Evolutionary conservation across 2,797 vertebrate species (phyloP).

Genomic region (Psittacula echo): DNA sequence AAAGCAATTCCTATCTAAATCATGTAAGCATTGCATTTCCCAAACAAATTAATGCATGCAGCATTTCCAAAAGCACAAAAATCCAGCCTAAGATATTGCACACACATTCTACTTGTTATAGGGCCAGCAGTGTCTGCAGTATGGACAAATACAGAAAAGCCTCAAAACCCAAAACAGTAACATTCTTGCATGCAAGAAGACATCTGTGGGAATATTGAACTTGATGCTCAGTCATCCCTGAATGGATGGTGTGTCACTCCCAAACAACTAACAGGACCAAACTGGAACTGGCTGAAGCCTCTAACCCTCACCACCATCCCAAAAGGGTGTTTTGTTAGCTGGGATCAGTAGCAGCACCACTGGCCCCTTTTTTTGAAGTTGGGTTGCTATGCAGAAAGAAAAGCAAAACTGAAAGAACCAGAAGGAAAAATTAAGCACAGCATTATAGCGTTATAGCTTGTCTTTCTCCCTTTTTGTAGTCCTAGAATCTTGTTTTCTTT

Average conservation of each 20-base stretch:
- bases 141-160: neutral
- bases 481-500: neutral
- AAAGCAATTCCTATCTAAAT: neutral
- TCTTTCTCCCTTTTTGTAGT: neutral
- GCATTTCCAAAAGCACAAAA: neutral
- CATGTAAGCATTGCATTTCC: neutral
- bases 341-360: conserved; percentile 20
- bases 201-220: neutral
- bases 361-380: conserved; percentile 26
- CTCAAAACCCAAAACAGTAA: neutral
- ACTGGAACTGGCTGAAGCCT: neutral
- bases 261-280: neutral
- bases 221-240: neutral
- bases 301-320: neutral
- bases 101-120: neutral
- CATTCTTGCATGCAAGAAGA: neutral
- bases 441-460: neutral
- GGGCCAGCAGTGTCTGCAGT: neutral
- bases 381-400: neutral
- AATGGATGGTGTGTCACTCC: neutral
- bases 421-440: neutral
- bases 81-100: neutral
- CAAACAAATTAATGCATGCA: neutral
- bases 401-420: conserved; percentile 2
- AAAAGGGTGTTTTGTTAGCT: conserved; percentile 24